A percentile compares a stretch with the other conserved stretches of the same genome.
Evolutionary conservation across 1,140 invertebrate species (phyloP).

Genomic region (Cyclargus thomasi): DNA sequence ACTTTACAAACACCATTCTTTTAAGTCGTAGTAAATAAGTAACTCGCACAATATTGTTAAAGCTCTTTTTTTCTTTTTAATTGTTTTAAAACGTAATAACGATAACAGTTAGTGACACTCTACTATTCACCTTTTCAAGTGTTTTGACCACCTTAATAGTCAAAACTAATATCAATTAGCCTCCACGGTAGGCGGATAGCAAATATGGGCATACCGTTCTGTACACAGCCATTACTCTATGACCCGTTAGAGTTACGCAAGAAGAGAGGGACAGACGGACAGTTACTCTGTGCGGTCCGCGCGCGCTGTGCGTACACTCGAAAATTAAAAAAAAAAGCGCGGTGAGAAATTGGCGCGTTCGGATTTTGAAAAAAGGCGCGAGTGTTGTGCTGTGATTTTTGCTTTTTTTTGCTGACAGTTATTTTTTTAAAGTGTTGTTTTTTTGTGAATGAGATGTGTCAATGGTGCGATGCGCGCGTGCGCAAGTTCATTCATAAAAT

Average conservation of each 20-base stretch:
- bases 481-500: conserved; percentile 43
- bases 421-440: conserved; percentile 21
- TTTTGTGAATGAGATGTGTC: conserved; percentile 44
- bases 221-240: conserved; percentile 54
- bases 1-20: too few species aligned
- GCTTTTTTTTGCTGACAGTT: conserved; percentile 17
- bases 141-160: neutral
- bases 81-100: too few species aligned
- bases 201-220: conserved; percentile 33
- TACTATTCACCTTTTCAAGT: neutral
- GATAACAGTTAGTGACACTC: neutral
- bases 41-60: too few species aligned
- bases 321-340: conserved; percentile 30
- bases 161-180: conserved; percentile 13
- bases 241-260: conserved; percentile 65
- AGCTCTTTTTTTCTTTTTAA: too few species aligned
- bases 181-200: conserved; percentile 6
- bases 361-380: conserved; percentile 15
- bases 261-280: conserved; percentile 47
- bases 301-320: conserved; percentile 34
- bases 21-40: too few species aligned
- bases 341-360: conserved; percentile 15
- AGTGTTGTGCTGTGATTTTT: conserved; percentile 12
- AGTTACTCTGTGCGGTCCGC: conserved; percentile 47
- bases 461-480: conserved; percentile 48